Base-by-base conservation (phyloP, 2,888 invertebrate species). In the Scaptomyza reducta region DNA sequence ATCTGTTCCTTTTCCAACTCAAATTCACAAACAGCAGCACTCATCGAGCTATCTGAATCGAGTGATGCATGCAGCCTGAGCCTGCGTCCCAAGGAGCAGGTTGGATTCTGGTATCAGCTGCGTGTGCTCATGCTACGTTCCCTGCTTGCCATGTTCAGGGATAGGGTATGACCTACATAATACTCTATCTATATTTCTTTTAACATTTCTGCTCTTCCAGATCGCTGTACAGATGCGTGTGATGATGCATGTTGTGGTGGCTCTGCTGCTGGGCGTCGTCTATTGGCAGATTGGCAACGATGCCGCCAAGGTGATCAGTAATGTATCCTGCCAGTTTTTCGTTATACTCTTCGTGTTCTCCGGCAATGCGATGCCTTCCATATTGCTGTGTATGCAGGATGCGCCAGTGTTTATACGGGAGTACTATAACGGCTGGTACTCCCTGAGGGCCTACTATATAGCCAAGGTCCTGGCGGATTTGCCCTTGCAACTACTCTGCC, bases 281-380 rank as follows among this genome's bases (percentile, higher is more conserved):
- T 98, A 96, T 91, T 96, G 94, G 91, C 94, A 95, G 84, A 96
- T 97, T 79, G 98, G 98, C 16, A 93, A 94, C 62, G 96, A 98
- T 83, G 97, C 96, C 0, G 94, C 94, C 53, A 94, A 96, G 90
- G 94, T 95, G 14, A 93, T 95, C 68, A 95, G 97, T 90, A 99
- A 98, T 90, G 96, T 95, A 77, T 97, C 97, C 89, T 96, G 96
- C 89, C 93, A 98, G 44, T 97, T 97, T 92, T 98, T 97, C 92
- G 95, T 96, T 68, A 94, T 97, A 53, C 95, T 98, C 93, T 98
- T 98, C 92, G 93, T 98, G 49, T 97, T 98, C 95, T 96, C 97
- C 90, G 97, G 97, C 13, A 96, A 98, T 7, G 96, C 97, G 85
- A 98, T 97, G 93, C 95, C 97, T 9, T 96, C 97, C 46, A 94